Conservation (phyloP, 2,888 invertebrate genomes). For the Eupithecia exiguata region DNA sequence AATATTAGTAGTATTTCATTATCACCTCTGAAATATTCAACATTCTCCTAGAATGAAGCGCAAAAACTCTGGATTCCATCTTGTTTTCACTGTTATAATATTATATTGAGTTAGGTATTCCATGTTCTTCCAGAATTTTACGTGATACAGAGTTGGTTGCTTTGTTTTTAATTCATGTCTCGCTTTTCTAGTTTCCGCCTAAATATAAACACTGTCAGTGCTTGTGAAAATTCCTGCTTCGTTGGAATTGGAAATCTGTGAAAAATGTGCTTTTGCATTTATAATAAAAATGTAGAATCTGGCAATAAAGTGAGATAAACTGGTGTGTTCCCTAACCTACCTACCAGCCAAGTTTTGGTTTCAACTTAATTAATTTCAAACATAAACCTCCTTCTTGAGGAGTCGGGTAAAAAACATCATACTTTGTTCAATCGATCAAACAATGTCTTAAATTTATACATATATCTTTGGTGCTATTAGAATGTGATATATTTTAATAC, state of each 20-base stretch:
- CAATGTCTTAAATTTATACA: not conserved
- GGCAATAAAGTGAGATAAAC: no score
- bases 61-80: not conserved
- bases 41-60: not conserved
- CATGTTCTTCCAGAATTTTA: not conserved
- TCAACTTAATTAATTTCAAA: no score
- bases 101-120: not conserved
- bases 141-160: not conserved
- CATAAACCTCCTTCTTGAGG: no score
- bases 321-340: no score
- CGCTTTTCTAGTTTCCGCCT: not conserved
- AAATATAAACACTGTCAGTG: not conserved
- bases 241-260: not conserved
- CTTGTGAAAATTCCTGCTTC: not conserved
- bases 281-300: no score
- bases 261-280: not conserved
- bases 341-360: no score
- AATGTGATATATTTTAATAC: no score
- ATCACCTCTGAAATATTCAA: slow-evolving; percentile 7
- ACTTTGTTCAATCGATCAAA: no score
- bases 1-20: no score
- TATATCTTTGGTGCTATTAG: not conserved
- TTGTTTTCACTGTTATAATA: slow-evolving; percentile 1
- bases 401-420: no score
- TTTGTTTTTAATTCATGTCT: not conserved